phyloP scores from a whole-genome alignment of 2,113 vertebrate genomes.

The Ciconia stormi region DNA sequence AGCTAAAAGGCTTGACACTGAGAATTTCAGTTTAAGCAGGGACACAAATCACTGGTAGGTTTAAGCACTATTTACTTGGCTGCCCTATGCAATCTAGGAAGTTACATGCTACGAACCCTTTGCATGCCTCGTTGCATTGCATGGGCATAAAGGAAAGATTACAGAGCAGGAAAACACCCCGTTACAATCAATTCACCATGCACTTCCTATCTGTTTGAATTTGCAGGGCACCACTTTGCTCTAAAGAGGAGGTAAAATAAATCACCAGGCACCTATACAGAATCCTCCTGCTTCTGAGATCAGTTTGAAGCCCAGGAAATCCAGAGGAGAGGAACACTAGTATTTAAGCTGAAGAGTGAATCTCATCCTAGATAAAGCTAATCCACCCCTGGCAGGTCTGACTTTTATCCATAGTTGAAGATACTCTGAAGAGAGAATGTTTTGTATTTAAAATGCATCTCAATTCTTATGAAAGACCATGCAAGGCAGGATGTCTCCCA shows the following conservation, averaged over 20 bases:
- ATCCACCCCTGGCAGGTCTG: neutral
- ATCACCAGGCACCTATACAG: neutral
- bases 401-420: constrained; percentile 4
- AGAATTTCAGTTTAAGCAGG: neutral
- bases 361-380: constrained; percentile 11
- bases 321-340: neutral
- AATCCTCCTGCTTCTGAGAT: neutral
- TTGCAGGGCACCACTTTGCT: neutral
- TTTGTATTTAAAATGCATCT: constrained; percentile 15
- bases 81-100: neutral
- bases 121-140: neutral
- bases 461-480: neutral
- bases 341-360: neutral
- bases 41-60: neutral
- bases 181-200: neutral
- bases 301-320: neutral
- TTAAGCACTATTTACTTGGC: neutral
- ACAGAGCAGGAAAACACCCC: neutral
- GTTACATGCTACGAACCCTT: neutral
- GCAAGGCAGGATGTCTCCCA: neutral
- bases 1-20: neutral
- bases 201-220: neutral
- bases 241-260: neutral
- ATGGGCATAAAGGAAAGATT: neutral
- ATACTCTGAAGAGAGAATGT: neutral